Evolutionary conservation across 1,140 invertebrate genomes (phyloP).

Genomic region (Meloidogyne chitwoodi): DNA sequence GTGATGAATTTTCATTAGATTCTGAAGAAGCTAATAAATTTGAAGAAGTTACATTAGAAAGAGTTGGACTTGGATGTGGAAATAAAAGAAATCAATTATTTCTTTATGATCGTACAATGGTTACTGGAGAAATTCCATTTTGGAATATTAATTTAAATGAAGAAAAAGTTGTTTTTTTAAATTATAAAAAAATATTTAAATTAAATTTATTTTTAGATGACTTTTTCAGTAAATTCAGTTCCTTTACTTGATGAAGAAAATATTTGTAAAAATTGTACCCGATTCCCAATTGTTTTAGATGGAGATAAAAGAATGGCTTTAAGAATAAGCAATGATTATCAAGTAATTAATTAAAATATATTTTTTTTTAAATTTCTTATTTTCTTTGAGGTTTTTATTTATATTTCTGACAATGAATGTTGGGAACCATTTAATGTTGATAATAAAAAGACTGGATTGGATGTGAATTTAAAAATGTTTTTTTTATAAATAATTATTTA

Average conservation of each 20-base stretch:
- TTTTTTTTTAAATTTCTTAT: neutral
- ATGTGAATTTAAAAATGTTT: slow-evolving; percentile 18
- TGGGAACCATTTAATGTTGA: slow-evolving; percentile 12
- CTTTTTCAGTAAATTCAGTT: slow-evolving; percentile 8
- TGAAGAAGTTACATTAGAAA: slow-evolving; percentile 15
- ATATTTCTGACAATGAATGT: slow-evolving; percentile 13
- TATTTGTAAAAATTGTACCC: slow-evolving; percentile 9
- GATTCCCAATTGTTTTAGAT: slow-evolving; percentile 28
- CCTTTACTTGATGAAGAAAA: slow-evolving; percentile 13
- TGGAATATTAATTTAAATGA: slow-evolving; percentile 21
- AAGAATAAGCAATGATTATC: slow-evolving; percentile 16
- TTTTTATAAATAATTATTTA: neutral
- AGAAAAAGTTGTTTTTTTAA: neutral
- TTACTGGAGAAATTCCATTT: slow-evolving; percentile 25
- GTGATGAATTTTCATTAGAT: neutral
- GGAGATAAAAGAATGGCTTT: slow-evolving; percentile 13
- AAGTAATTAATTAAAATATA: neutral
- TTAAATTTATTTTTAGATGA: slow-evolving; percentile 8
- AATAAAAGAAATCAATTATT: slow-evolving; percentile 3
- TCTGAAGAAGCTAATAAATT: slow-evolving; percentile 4
- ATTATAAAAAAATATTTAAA: neutral
- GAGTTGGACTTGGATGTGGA: slow-evolving; percentile 12
- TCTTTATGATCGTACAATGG: slow-evolving; percentile 29
- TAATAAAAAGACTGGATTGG: slow-evolving; percentile 9
- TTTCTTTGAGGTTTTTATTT: neutral